Percentiles rank a stretch among this genome's conserved stretches.
These are phyloP conservation scores for Ginglymostoma cirratum DNA, from an alignment of 2,113 vertebrate genomes.

Conservation along the genomic window DNA sequence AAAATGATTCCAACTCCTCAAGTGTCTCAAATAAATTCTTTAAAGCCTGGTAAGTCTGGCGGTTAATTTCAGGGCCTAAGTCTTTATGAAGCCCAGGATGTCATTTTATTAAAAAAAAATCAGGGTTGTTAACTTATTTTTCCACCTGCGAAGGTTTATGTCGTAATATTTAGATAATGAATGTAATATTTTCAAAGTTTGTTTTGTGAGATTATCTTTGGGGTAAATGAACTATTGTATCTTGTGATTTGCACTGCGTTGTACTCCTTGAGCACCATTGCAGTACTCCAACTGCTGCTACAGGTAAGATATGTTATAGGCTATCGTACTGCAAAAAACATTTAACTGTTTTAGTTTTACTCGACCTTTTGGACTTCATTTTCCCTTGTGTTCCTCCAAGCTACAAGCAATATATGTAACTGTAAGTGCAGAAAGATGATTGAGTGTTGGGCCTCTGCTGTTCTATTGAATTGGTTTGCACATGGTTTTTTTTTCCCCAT, in stretches of 20 bases:
- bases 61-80: neutral
- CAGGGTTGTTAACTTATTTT: neutral
- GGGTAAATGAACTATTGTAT: neutral
- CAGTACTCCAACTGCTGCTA: neutral
- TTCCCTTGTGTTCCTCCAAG: neutral
- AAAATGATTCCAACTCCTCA: neutral
- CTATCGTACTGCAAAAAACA: neutral
- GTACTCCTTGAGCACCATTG: neutral
- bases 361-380: neutral
- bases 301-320: neutral
- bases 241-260: neutral
- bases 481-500: neutral
- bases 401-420: neutral
- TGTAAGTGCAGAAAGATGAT: neutral
- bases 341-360: neutral
- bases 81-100: neutral
- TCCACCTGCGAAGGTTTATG: neutral
- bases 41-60: neutral
- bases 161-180: neutral
- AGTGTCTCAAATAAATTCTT: neutral
- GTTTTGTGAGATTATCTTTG: neutral
- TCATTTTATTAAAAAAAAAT: neutral
- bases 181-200: neutral
- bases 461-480: neutral
- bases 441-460: neutral